These are phyloP conservation scores for Brachyhypopomus gauderio DNA, from an alignment of 2,113 vertebrate species.

Conservation along the genomic window DNA sequence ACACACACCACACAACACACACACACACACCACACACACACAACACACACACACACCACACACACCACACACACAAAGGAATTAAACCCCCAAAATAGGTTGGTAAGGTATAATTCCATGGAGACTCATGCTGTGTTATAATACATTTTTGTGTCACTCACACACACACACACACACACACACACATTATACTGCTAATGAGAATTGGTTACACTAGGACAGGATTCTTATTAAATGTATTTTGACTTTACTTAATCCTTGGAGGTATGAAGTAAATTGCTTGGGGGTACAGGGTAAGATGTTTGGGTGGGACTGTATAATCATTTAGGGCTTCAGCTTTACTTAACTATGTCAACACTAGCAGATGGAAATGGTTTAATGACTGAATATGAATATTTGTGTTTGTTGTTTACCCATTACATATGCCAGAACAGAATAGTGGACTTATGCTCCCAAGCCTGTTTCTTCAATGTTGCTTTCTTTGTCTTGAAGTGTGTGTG, in stretches of 20 bases:
- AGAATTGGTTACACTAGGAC: conserved; percentile 31
- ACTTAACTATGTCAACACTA: neutral
- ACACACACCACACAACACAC: conserved; percentile 19
- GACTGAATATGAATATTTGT: neutral
- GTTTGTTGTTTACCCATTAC: neutral
- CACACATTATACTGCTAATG: neutral
- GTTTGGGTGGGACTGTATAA: conserved; percentile 3
- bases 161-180: conserved; percentile 21
- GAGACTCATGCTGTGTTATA: too few relatives aligned
- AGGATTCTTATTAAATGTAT: conserved; percentile 8
- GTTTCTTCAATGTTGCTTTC: conserved; percentile 8
- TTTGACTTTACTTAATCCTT: conserved; percentile 7
- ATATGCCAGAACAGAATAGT: neutral
- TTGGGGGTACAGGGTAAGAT: conserved; percentile 9
- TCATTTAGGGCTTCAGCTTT: conserved; percentile 16
- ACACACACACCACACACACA: conserved; percentile 26
- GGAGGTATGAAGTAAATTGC: conserved; percentile 11
- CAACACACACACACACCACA: neutral
- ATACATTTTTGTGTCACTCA: too few relatives aligned
- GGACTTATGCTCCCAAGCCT: neutral
- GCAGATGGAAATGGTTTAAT: neutral
- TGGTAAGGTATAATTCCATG: too few relatives aligned
- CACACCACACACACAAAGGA: conserved; percentile 20
- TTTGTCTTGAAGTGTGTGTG: neutral
- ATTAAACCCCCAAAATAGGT: too few relatives aligned